Evolutionary conservation across 2,888 invertebrate genomes (phyloP), one percentile per base, ranked within the genome.

Genomic region (Theretra japonica): DNA sequence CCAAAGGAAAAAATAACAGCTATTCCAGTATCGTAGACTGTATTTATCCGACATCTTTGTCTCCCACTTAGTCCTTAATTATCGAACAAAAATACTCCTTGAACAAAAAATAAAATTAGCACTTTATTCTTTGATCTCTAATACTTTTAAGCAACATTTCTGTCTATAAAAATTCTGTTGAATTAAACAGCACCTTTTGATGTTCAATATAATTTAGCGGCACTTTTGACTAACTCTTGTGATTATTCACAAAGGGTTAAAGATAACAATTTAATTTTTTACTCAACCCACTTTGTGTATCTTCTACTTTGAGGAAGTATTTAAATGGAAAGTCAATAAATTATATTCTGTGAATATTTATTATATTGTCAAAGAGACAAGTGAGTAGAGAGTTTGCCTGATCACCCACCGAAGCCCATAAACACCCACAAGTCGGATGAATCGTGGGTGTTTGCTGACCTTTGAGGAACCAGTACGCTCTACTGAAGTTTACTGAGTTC

Each of bases 191-290:
- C 15, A 23, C 65, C 65, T 23, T 65, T 65, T 41, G 65, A 65
- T 48, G 65, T 48, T 65, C 65, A 48, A 23, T 65, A 65, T 48
- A 23, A 65, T 21, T 33, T 62, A 30, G 8, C n/a, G 8, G 33
- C 11, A 23, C 17, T 25, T 23, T 65, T 65, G 48, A 6, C 11
- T 65, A 48, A 15, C n/a, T 48, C 23, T n/a, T 4, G 17, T 23
- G 21, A 48, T n/a, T 62, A 62, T 48, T 65, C 23, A 48, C 41
- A 65, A 65, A 65, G 65, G 17, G 48, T 48, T 65, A 1, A 25
- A 17, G 23, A 65, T 6, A 48, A 48, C 23, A 48, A 41, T 21
- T 53, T n/a, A 41, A 17, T 48, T 65, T 21, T 23, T 41, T 15
- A 11, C 25, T 25, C 5, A 15, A 11, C 21, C n/a, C 5, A 4